Conservation (phyloP, 2,888 invertebrate genomes). For the Drosophila aldrichi region DNA sequence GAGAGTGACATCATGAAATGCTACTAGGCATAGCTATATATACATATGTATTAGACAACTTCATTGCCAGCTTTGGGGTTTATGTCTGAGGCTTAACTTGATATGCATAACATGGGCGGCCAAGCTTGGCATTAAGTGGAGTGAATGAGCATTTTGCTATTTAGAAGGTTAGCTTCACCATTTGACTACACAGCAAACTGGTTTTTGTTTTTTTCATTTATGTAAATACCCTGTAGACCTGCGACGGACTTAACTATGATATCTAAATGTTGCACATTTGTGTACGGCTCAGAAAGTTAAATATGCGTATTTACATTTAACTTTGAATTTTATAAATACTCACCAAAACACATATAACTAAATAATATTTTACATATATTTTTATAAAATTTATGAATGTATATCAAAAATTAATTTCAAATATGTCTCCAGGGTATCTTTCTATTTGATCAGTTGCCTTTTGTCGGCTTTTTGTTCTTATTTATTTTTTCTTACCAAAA, state of each 20-base stretch:
- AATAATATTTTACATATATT: too few relatives aligned
- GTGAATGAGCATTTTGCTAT: conserved; percentile 58
- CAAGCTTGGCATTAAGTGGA: conserved; percentile 71
- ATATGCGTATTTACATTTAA: neutral
- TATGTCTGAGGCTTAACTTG: conserved; percentile 65
- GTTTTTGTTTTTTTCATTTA: conserved; percentile 31
- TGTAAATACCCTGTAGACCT: conserved; percentile 17
- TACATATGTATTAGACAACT: conserved; percentile 34
- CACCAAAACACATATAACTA: too few relatives aligned
- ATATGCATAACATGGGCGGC: conserved; percentile 79
- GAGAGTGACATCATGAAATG: conserved; percentile 72
- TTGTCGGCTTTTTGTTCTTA: neutral
- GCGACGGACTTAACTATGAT: neutral
- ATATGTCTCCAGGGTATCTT: neutral
- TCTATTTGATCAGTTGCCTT: neutral
- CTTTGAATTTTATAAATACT: neutral
- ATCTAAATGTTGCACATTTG: neutral
- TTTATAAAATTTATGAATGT: neutral
- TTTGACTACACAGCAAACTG: conserved; percentile 41
- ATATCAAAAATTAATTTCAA: neutral
- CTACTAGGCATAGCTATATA: conserved; percentile 25
- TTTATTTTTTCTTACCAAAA: conserved; percentile 17
- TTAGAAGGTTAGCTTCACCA: conserved; percentile 66
- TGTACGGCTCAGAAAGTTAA: neutral
- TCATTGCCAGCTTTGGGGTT: conserved; percentile 64